Evolutionary conservation across 1,140 invertebrate species (phyloP), one percentile per base, ranked within the genome.

Genomic region (Dendrolimus kikuchii): DNA sequence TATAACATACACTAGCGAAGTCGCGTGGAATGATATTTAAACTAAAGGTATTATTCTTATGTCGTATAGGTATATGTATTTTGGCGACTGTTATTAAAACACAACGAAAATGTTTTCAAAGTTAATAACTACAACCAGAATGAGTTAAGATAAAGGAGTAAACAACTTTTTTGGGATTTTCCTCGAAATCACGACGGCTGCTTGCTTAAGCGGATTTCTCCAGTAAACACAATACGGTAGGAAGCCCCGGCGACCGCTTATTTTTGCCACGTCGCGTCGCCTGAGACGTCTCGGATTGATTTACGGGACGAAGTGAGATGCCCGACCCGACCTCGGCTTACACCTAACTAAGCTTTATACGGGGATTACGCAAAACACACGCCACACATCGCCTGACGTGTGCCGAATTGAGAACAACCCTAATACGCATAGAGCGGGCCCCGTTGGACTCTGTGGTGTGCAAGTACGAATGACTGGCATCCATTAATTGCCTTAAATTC

Each of bases 191-290:
- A 5, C n/a, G n/a, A n/a, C 43, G 36, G 39, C 7, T 23, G 9
- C 10, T 50, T 40, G 42, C 40, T 39, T 50, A 72, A 70, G 67
- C 69, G 68, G 68, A 70, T 77, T 77, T 73, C 66, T 61, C 23
- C 60, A 60, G 48, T 53, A 48, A 61, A 51, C 62, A 51, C 55
- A 61, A 49, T 62, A 62, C 46, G 68, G 60, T 54, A 38, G 48
- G 41, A 50, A 54, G 49, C 47, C 52, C 52, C 40, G 53, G 65
- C 57, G 64, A 66, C 68, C 64, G 70, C 69, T 77, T 77, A 78
- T 78, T 80, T 77, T 74, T 76, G 73, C 67, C 66, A 68, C 70
- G 74, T 73, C 68, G 68, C 68, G 74, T 73, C 68, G 68, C 68
- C 64, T 67, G 72, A 74, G 68, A 70, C 60, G 64, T 59, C 55